These are phyloP conservation scores for Mesocricetus auratus DNA, from an alignment of 2,113 vertebrate species.

Conservation along the genomic window DNA sequence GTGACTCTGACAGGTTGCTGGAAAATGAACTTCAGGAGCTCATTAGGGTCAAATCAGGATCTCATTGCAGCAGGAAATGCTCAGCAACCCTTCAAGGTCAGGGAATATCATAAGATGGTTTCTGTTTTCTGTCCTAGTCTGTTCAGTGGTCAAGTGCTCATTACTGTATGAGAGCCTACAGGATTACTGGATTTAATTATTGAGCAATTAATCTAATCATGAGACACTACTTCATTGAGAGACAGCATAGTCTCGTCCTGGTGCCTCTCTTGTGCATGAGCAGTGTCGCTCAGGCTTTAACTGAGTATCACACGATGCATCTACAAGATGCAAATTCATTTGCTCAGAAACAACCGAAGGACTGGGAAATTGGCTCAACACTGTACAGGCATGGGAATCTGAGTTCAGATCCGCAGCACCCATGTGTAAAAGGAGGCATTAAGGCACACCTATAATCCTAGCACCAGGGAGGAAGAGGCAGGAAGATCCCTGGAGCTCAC, in stretches of 20 bases:
- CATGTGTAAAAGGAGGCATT: background rate
- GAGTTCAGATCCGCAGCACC: background rate
- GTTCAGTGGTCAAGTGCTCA: background rate
- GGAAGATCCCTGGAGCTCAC: background rate
- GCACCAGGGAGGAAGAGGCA: background rate
- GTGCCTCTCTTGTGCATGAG: background rate
- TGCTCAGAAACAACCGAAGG: background rate
- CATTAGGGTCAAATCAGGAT: background rate
- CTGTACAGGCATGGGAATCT: background rate
- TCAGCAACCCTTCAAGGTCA: background rate
- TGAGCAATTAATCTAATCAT: background rate
- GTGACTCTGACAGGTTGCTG: conserved; percentile 37
- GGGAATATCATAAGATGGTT: background rate
- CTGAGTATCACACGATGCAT: background rate
- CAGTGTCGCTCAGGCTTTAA: background rate
- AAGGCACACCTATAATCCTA: background rate
- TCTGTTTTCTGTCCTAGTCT: background rate
- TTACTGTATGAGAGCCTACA: background rate
- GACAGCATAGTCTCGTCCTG: background rate
- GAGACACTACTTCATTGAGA: background rate
- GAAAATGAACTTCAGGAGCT: conserved; percentile 27
- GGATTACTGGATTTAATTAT: background rate
- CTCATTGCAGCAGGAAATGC: background rate
- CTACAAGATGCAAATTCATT: background rate
- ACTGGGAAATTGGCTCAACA: background rate